Evolutionary conservation across 1,140 invertebrate species (phyloP), one percentile per base, ranked within the genome.

Genomic region (Ips typographus): DNA sequence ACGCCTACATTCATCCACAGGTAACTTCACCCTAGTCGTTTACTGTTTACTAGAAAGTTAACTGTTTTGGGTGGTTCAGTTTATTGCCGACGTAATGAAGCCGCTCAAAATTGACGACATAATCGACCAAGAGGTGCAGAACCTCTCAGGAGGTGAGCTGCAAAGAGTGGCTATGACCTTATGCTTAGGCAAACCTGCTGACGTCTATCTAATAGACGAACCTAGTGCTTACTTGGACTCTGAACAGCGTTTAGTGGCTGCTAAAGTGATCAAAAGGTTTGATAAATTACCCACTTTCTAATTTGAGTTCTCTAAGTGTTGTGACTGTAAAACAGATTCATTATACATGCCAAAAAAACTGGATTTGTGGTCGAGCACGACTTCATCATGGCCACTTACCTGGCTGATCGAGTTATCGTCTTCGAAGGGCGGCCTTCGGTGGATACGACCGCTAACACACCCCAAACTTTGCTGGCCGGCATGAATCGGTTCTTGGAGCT

Each of bases 341-440:
- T 99, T 82, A 84, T 99, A 47, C 98, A 99, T 79, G 95, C 98
- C 0, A 99, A 99, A 84, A 98, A 98, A 81, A 99, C 98, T 40
- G 98, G 96, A 40, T 99, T 99, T 82, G 91, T 99, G 40, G 98
- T 99, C 1, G 98, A 99, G 87, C 98, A 99, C 89, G 98, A 99
- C 87, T 99, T 99, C 78, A 99, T 99, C 63, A 99, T 99, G 98
- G 96, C 97, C 2, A 99, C 98, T 0, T 99, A 99, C 83, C 85
- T 99, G 49, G 96, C 98, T 8, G 98, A 99, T 83, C 86, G 98
- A 60, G 98, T 99, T 1, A 98, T 99, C 75, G 97, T 99, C 37
- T 99, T 99, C 82, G 97, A 99, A 80, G 98, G 98, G 47, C 82
- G 80, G 60, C 97, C 98, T 1, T 98, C 95, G 0, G 85, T 97